Evolutionary conservation across 2,888 invertebrate species (phyloP), one percentile per base, ranked within the genome.

Genomic region (Megastigmus dorsalis): DNA sequence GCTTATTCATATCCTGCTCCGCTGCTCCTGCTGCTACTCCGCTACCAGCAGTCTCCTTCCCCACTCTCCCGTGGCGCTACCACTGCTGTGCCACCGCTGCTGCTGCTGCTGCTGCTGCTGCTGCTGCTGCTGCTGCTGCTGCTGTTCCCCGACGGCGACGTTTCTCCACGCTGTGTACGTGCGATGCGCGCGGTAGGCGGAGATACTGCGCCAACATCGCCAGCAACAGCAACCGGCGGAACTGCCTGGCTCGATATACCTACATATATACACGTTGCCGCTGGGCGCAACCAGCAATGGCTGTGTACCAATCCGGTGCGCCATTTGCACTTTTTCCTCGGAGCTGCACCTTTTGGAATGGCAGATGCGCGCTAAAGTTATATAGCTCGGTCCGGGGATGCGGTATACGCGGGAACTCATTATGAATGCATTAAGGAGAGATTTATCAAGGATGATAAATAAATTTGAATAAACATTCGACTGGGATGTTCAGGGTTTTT

Each of bases 11-110:
- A n/a, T n/a, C n/a, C n/a, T n/a, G n/a, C n/a, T n/a, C n/a, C n/a
- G n/a, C n/a, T 82, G 10, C 82, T 82, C 82, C 80, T 82, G 81
- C 79, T 77, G 75, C 77, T 73, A 67, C 76, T 10, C 26, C 18
- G 66, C 62, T 77, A 72, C 41, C 50, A 30, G 66, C n/a, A n/a
- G n/a, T n/a, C 75, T 77, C 79, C 23, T 78, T 77, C 77, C 76
- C 75, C 75, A 76, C 74, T 62, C 55, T 75, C 30, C 74, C 71
- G 74, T 69, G 38, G 74, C 67, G 38, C 13, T 30, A 48, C 41
- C 15, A 20, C 28, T 52, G n/a, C n/a, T n/a, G n/a, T n/a, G n/a
- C n/a, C n/a, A n/a, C n/a, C n/a, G n/a, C n/a, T 82, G 10, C 82
- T 82, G 82, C 80, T 82, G 81, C 79, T 77, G 75, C 77, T 73